Conservation (phyloP, 2,113 vertebrate species). For the Aegithalos caudatus region DNA sequence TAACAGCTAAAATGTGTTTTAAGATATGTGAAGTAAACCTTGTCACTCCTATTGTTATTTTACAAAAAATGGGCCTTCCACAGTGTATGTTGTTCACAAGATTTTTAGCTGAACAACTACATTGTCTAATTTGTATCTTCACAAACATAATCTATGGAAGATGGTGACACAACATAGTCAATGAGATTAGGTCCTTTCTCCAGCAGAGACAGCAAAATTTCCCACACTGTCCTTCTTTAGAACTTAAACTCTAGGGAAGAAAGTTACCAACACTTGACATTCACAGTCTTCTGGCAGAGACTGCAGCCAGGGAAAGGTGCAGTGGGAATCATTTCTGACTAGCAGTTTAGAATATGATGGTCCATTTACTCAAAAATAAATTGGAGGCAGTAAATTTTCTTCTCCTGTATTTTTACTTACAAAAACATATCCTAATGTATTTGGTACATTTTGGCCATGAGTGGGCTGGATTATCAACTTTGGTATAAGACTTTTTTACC, state of each 20-base stretch:
- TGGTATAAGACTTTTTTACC: background rate
- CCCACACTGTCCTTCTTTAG: background rate
- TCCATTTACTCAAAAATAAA: background rate
- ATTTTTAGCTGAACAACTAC: background rate
- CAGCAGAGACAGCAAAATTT: background rate
- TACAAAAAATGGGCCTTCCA: background rate
- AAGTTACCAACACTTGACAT: background rate
- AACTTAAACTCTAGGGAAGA: background rate
- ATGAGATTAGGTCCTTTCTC: background rate
- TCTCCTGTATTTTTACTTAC: background rate
- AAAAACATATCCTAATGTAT: background rate
- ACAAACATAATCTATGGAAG: background rate
- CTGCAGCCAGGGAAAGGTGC: background rate
- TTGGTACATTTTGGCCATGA: background rate
- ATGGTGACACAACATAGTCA: fast-evolving
- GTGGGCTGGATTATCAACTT: background rate
- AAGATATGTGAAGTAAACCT: background rate
- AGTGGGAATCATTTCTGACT: background rate
- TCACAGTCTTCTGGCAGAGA: background rate
- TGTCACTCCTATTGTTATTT: background rate
- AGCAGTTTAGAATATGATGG: background rate
- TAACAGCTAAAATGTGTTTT: background rate
- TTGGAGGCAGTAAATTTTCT: background rate
- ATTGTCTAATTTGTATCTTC: background rate
- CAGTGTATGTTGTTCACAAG: background rate